Percentiles rank a stretch among this genome's conserved stretches.
Conservation (phyloP, 2,113 vertebrate species). For the Sakesphorus luctuosus region DNA sequence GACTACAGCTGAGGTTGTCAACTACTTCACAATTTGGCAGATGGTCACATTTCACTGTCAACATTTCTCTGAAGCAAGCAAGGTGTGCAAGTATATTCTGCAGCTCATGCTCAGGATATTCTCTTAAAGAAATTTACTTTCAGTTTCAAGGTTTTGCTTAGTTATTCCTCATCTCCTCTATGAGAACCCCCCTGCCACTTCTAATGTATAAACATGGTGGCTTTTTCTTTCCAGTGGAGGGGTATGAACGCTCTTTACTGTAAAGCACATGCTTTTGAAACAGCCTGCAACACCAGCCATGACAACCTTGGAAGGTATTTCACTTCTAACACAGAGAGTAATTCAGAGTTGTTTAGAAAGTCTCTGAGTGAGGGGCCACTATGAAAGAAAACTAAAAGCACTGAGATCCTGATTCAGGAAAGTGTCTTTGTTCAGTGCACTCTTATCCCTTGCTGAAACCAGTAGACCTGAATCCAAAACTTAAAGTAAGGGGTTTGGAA, state of each 20-base stretch:
- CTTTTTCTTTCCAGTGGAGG: neutral
- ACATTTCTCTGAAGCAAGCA: constrained; percentile 31
- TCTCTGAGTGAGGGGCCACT: neutral
- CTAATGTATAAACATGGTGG: neutral
- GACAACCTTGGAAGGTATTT: neutral
- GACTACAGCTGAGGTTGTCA: constrained; percentile 64
- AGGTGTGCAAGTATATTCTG: neutral
- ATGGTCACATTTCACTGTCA: constrained; percentile 47
- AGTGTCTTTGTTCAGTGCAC: neutral
- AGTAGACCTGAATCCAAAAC: neutral
- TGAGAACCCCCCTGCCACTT: neutral
- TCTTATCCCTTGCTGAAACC: neutral
- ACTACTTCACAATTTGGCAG: constrained; percentile 68
- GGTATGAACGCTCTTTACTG: neutral
- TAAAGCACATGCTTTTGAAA: neutral
- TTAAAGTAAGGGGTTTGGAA: neutral
- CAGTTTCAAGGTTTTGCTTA: neutral
- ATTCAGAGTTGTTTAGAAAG: neutral
- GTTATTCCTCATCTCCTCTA: neutral
- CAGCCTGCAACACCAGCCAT: neutral
- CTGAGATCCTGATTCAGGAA: neutral
- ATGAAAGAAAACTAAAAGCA: neutral
- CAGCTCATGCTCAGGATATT: neutral
- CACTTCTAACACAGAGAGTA: too few species aligned
- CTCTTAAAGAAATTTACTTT: neutral